Conservation (phyloP, 2,888 invertebrate species). For the Torymus auratus region DNA sequence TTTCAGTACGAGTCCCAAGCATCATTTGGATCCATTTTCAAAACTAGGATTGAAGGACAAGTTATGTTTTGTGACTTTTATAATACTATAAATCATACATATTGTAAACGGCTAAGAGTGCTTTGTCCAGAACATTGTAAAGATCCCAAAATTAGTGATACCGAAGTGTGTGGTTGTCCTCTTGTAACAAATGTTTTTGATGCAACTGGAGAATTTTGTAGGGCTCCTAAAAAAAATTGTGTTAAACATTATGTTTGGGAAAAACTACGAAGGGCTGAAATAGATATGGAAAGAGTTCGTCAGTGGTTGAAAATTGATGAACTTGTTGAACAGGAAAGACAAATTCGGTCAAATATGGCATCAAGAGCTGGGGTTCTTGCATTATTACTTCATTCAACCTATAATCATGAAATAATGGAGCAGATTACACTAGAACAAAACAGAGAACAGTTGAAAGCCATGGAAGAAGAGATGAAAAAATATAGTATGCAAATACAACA, state of each 20-base stretch:
- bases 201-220: constrained; percentile 91
- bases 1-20: constrained; percentile 94
- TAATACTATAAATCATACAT: constrained; percentile 91
- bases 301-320: constrained; percentile 97
- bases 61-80: constrained; percentile 99
- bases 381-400: constrained; percentile 97
- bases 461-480: constrained; percentile 77
- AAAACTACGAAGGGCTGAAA: constrained; percentile 93
- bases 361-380: constrained; percentile 94
- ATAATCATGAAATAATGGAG: constrained; percentile 94
- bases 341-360: constrained; percentile 85
- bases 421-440: constrained; percentile 80
- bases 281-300: constrained; percentile 94
- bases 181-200: constrained; percentile 90
- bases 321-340: constrained; percentile 94
- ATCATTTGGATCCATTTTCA: constrained; percentile 95
- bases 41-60: constrained; percentile 95
- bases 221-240: constrained; percentile 92
- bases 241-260: constrained; percentile 97
- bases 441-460: constrained; percentile 77
- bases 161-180: constrained; percentile 96
- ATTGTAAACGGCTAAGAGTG: constrained; percentile 96
- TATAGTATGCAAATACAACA: constrained; percentile 60
- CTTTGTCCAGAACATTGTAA: constrained; percentile 99
- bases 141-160: constrained; percentile 91